Conservation (phyloP, 2,888 invertebrate genomes). For the Pandemis corylana region DNA sequence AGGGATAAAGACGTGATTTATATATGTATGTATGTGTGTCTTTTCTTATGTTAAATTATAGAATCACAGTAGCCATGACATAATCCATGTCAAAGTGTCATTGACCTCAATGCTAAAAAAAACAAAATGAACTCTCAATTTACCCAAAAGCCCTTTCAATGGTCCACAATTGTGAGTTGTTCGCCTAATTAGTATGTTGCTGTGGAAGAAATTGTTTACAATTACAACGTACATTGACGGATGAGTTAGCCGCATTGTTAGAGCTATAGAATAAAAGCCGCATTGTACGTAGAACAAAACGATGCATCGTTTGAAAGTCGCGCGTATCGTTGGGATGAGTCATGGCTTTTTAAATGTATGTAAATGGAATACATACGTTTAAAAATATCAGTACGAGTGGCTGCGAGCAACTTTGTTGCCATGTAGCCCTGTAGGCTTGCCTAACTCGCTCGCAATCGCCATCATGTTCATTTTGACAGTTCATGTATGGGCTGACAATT, state of each 20-base stretch:
- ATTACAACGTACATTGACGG: constrained; percentile 38
- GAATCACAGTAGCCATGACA: background rate
- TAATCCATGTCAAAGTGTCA: background rate
- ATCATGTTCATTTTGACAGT: too few relatives aligned
- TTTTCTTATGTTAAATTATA: too few relatives aligned
- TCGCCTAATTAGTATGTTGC: constrained; percentile 35
- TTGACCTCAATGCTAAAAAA: constrained; percentile 25
- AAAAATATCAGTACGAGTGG: too few relatives aligned
- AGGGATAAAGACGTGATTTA: too few relatives aligned
- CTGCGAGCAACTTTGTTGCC: too few relatives aligned
- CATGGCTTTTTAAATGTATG: background rate
- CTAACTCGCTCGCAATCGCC: too few relatives aligned
- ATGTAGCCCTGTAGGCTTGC: too few relatives aligned
- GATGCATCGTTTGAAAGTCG: background rate
- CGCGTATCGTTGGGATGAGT: background rate
- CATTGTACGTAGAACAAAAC: constrained; percentile 47
- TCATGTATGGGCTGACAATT: too few relatives aligned
- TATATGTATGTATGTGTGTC: too few relatives aligned
- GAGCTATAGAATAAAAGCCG: constrained; percentile 44
- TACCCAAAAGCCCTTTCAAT: constrained; percentile 29
- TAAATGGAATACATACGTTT: background rate
- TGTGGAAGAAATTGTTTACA: constrained; percentile 11
- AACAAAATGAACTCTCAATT: constrained; percentile 14
- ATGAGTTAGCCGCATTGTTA: constrained; percentile 42
- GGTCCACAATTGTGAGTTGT: constrained; percentile 17